Evolutionary conservation across 2,797 vertebrate genomes (phyloP).

Genomic region (Argyrosomus regius): DNA sequence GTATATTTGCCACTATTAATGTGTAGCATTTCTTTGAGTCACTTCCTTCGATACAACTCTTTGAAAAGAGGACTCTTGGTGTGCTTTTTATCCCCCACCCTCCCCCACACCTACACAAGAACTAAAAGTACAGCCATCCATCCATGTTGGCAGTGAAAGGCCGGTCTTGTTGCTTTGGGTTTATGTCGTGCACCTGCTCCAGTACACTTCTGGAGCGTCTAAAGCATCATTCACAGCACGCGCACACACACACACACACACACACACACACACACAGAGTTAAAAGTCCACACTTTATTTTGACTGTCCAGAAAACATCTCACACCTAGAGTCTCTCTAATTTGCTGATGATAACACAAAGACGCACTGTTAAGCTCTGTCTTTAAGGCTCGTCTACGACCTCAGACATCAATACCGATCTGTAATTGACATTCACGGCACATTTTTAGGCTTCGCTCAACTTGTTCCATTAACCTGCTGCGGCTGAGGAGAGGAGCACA

Average conservation of each 20-base stretch:
- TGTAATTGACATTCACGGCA: conserved; percentile 60
- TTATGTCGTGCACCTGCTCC: conserved; percentile 74
- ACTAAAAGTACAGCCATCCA: conserved; percentile 69
- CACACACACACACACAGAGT: neutral
- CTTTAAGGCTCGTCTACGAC: conserved; percentile 2
- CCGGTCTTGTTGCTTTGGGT: conserved; percentile 65
- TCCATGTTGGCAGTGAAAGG: conserved; percentile 69
- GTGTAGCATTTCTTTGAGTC: neutral
- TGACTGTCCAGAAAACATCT: neutral
- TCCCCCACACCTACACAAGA: conserved; percentile 57
- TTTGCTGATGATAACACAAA: conserved; percentile 3
- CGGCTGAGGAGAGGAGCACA: conserved; percentile 36
- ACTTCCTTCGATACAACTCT: conserved; percentile 15
- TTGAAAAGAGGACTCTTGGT: conserved; percentile 13
- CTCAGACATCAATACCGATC: conserved; percentile 34
- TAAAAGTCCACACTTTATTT: neutral
- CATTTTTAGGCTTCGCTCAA: conserved; percentile 43
- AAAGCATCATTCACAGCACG: conserved; percentile 51
- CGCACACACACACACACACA: neutral
- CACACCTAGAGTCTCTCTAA: neutral
- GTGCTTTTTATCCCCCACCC: conserved; percentile 47
- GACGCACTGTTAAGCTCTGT: conserved; percentile 10
- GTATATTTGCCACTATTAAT: neutral
- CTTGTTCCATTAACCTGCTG: conserved; percentile 37
- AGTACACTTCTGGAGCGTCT: conserved; percentile 33